These are phyloP conservation scores for Drosophila prolongata DNA, from an alignment of 2,888 invertebrate genomes.

Conservation along the genomic window DNA sequence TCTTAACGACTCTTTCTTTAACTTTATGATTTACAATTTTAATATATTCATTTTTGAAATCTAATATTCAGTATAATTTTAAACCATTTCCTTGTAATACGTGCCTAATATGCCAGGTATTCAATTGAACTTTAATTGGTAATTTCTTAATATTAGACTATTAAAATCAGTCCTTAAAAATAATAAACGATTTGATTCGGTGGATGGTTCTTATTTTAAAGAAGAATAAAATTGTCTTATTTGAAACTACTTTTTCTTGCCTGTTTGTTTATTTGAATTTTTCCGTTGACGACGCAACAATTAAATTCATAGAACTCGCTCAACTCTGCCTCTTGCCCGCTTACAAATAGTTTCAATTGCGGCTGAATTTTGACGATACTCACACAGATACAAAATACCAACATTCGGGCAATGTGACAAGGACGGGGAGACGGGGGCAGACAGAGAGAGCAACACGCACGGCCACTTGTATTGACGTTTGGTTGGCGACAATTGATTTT, in stretches of 20 bases:
- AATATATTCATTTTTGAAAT: no score
- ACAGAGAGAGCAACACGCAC: conserved; percentile 43
- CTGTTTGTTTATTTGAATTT: background rate
- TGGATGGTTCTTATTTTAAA: no score
- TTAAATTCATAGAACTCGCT: conserved; percentile 66
- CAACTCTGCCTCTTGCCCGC: conserved; percentile 24
- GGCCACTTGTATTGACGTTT: conserved; percentile 76
- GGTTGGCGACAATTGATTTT: conserved; percentile 80
- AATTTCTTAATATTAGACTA: no score
- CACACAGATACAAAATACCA: conserved; percentile 31
- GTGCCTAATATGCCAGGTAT: no score
- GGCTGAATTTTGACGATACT: conserved; percentile 73
- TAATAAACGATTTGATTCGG: no score
- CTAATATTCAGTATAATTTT: no score
- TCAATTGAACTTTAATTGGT: no score
- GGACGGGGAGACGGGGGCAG: conserved; percentile 6
- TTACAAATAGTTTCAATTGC: conserved; percentile 74
- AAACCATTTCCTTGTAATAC: no score
- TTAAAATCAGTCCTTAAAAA: no score
- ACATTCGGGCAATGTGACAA: background rate
- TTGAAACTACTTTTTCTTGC: background rate
- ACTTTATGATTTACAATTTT: no score
- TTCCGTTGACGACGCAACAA: conserved; percentile 56
- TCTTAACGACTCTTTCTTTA: no score
- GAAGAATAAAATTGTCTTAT: background rate